Evolutionary conservation across 2,888 invertebrate species (phyloP).

Genomic region (Macaria notata): DNA sequence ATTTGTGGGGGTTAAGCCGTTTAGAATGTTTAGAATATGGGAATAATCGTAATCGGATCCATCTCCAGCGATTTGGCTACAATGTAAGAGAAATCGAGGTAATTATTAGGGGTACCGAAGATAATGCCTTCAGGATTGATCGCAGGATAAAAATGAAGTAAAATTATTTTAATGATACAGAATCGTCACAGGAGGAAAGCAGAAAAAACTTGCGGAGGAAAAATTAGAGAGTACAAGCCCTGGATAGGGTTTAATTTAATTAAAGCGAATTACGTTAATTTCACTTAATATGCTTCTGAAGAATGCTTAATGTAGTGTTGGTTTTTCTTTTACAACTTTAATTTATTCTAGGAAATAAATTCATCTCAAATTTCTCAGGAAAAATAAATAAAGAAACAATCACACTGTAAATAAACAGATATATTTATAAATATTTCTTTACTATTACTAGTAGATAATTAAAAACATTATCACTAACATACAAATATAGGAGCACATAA

Average conservation of each 20-base stretch:
- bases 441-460: too few relatives aligned
- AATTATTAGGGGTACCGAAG: constrained; percentile 26
- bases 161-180: constrained; percentile 17
- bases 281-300: not conserved
- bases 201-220: not conserved
- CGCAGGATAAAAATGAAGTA: constrained; percentile 14
- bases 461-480: too few relatives aligned
- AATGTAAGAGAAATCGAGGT: constrained; percentile 36
- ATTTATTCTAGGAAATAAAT: too few relatives aligned
- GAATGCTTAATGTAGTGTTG: not conserved
- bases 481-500: too few relatives aligned
- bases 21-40: constrained; percentile 50
- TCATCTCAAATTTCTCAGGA: too few relatives aligned
- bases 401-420: too few relatives aligned
- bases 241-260: not conserved
- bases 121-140: constrained; percentile 19
- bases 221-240: constrained; percentile 3
- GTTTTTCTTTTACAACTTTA: not conserved
- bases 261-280: not conserved
- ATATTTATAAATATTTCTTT: too few relatives aligned
- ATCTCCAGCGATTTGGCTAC: constrained; percentile 57
- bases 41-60: constrained; percentile 66
- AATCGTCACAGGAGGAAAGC: constrained; percentile 12
- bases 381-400: too few relatives aligned
- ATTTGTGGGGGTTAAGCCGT: constrained; percentile 59